These are phyloP conservation scores for Macrophya alboannulata DNA, from an alignment of 2,888 invertebrate species.

Conservation along the genomic window DNA sequence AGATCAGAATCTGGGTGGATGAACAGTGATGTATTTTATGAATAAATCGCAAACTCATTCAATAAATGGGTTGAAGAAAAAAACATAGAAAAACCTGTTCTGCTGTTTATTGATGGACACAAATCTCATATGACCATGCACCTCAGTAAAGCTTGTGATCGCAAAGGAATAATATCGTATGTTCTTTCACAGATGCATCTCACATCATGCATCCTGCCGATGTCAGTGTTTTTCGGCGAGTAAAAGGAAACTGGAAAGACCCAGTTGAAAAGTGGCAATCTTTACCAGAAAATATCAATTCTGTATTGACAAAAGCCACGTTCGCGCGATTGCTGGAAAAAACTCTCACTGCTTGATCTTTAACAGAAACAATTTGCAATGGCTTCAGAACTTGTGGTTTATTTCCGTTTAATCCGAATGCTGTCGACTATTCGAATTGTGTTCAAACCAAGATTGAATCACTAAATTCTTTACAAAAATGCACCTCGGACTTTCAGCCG, in stretches of 20 bases:
- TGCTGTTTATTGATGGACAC: constrained; percentile 67
- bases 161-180: constrained; percentile 68
- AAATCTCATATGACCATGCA: constrained; percentile 65
- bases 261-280: constrained; percentile 65
- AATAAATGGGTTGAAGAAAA: constrained; percentile 56
- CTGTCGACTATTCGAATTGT: constrained; percentile 58
- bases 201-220: constrained; percentile 68
- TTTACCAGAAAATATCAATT: constrained; percentile 61
- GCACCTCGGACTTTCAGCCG: neutral
- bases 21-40: constrained; percentile 65
- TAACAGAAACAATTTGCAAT: constrained; percentile 55
- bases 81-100: too few relatives aligned
- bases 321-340: constrained; percentile 7
- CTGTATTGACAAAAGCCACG: constrained; percentile 50
- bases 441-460: constrained; percentile 57
- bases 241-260: constrained; percentile 68
- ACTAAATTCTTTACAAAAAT: neutral
- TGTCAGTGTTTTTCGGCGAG: constrained; percentile 67
- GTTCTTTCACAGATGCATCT: constrained; percentile 67
- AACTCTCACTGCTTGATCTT: neutral
- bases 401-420: constrained; percentile 52
- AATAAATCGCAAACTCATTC: constrained; percentile 64
- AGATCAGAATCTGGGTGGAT: constrained; percentile 68
- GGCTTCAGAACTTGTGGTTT: constrained; percentile 57
- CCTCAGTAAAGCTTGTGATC: constrained; percentile 65